A percentile compares a stretch with the other conserved stretches of the same genome.
Conservation (phyloP, 2,113 vertebrate genomes). For the Apteryx owenii region DNA sequence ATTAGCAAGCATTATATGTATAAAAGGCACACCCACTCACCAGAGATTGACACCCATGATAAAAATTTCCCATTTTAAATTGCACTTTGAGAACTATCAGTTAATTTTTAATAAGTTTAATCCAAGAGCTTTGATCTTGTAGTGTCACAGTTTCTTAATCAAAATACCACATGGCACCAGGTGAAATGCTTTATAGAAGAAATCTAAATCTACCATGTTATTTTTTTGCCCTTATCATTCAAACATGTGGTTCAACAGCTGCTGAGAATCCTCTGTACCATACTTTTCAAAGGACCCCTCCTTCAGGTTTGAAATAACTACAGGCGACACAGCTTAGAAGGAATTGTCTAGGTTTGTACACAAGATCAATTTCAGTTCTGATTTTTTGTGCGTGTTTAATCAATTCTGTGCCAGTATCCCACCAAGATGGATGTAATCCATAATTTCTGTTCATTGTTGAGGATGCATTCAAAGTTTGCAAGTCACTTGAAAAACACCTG, state of each 20-base stretch:
- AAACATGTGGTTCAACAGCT: background rate
- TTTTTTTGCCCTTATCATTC: slow-evolving; percentile 33
- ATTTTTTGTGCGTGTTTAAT: background rate
- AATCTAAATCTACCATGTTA: background rate
- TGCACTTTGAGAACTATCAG: background rate
- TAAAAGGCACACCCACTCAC: background rate
- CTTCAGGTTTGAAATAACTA: background rate
- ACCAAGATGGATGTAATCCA: background rate
- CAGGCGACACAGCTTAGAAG: background rate
- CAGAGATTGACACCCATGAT: background rate
- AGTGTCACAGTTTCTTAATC: slow-evolving; percentile 29
- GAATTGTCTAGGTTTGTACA: background rate
- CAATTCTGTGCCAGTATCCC: background rate
- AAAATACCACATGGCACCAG: slow-evolving; percentile 19
- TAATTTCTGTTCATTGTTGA: background rate
- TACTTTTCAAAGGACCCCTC: background rate
- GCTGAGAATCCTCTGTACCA: background rate
- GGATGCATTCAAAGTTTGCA: background rate
- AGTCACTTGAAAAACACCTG: background rate
- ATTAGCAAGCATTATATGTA: background rate
- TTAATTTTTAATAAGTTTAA: slow-evolving; percentile 16
- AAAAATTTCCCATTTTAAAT: background rate
- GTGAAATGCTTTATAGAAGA: slow-evolving; percentile 18
- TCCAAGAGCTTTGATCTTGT: background rate
- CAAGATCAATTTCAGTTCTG: background rate